Conservation (phyloP, 2,888 invertebrate species). For the Mamestra brassicae region DNA sequence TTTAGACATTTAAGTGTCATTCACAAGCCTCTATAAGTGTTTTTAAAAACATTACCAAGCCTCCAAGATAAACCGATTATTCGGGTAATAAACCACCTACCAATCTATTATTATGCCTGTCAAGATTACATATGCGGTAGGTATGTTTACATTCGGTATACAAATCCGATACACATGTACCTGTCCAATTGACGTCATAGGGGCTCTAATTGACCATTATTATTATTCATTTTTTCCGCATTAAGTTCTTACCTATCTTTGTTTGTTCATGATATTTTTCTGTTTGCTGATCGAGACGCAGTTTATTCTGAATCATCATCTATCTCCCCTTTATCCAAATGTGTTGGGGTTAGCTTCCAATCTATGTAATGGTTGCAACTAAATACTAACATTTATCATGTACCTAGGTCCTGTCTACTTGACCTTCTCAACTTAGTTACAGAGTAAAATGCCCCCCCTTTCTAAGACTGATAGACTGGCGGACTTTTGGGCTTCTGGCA, state of each 20-base stretch:
- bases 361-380: no score
- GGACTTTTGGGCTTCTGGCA: no score
- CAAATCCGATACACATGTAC: conserved; percentile 9
- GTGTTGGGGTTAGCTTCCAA: background rate
- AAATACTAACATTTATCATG: no score
- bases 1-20: background rate
- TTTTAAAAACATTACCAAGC: background rate
- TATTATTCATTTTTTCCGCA: conserved; percentile 9
- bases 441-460: no score
- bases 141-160: conserved; percentile 11
- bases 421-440: no score
- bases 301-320: background rate
- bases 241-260: background rate
- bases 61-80: conserved; percentile 16
- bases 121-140: conserved; percentile 19
- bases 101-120: conserved; percentile 3
- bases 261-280: background rate
- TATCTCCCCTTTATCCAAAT: background rate
- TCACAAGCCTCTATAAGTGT: background rate
- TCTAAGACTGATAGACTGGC: no score
- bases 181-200: conserved; percentile 39
- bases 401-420: no score
- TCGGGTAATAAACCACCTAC: conserved; percentile 4
- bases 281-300: background rate
- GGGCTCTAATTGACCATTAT: conserved; percentile 4